These are phyloP conservation scores for Pectinophora gossypiella DNA, from an alignment of 1,140 invertebrate species.

Conservation along the genomic window DNA sequence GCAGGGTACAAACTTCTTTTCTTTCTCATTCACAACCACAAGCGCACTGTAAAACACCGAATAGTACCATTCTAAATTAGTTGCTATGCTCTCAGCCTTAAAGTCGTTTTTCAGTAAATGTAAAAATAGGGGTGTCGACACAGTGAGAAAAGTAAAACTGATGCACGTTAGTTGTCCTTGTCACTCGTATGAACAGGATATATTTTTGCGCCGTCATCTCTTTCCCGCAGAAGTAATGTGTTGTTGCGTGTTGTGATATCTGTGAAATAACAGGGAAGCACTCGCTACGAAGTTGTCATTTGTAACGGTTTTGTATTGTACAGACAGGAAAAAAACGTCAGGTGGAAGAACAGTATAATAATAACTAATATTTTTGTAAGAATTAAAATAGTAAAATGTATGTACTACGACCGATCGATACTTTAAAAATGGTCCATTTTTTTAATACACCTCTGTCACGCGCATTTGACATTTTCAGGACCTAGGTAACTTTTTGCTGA, in stretches of 20 bases:
- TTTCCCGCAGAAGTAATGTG: constrained; percentile 69
- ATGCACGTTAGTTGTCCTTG: constrained; percentile 53
- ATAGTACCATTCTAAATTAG: constrained; percentile 21
- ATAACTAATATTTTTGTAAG: too few species aligned
- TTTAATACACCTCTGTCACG: too few species aligned
- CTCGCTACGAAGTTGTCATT: constrained; percentile 73
- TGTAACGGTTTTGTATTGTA: constrained; percentile 66
- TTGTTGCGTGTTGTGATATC: constrained; percentile 75
- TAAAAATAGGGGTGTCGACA: constrained; percentile 20
- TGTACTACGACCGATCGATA: too few species aligned
- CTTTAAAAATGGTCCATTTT: too few species aligned
- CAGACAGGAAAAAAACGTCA: constrained; percentile 44
- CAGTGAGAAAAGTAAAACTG: constrained; percentile 56
- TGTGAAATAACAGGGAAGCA: constrained; percentile 74
- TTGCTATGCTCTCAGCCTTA: constrained; percentile 1
- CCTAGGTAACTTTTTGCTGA: too few species aligned
- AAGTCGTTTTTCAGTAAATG: constrained; percentile 18
- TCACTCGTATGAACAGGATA: constrained; percentile 28
- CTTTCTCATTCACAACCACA: constrained; percentile 37
- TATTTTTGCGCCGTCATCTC: constrained; percentile 59
- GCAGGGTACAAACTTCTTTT: constrained; percentile 22
- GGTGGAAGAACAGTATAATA: too few species aligned
- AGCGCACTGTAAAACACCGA: constrained; percentile 24
- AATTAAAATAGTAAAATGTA: too few species aligned
- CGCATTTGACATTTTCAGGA: too few species aligned